These are phyloP conservation scores for Ochotona curzoniae DNA, from an alignment of 2,113 vertebrate species.

Conservation along the genomic window DNA sequence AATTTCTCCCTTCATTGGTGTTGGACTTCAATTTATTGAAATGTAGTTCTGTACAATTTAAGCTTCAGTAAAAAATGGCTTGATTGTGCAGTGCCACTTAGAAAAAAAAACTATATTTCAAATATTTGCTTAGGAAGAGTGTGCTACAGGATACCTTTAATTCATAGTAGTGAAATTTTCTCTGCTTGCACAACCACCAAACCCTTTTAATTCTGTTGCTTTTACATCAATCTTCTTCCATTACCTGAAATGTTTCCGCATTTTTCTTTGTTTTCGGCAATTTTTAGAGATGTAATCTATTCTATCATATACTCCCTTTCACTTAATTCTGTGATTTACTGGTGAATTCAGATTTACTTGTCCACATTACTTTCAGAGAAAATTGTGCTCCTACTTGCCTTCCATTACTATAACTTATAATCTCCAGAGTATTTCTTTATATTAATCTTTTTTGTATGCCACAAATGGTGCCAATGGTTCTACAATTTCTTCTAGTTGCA, in stretches of 20 bases:
- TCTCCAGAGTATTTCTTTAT: neutral
- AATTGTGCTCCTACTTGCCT: conserved; percentile 12
- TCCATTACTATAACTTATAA: neutral
- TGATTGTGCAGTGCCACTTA: no score
- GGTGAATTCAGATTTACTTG: neutral
- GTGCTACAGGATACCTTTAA: neutral
- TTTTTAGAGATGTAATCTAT: neutral
- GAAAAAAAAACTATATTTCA: no score
- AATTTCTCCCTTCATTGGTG: no score
- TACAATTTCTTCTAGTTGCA: neutral
- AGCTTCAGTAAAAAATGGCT: no score
- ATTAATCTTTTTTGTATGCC: neutral
- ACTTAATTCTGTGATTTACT: conserved; percentile 41
- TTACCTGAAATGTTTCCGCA: conserved; percentile 3
- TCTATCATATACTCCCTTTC: neutral
- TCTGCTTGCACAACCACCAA: neutral
- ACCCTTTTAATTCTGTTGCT: neutral
- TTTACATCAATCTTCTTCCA: conserved; percentile 9
- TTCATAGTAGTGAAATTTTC: neutral
- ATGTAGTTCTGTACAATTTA: no score
- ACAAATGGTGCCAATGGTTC: neutral
- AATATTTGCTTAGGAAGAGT: neutral
- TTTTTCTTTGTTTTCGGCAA: conserved; percentile 30
- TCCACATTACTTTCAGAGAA: neutral
- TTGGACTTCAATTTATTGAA: no score